A percentile compares a stretch with the other conserved stretches of the same genome.
These are phyloP conservation scores for Coregonus suidteri DNA, from an alignment of 2,797 vertebrate species.

Conservation along the genomic window DNA sequence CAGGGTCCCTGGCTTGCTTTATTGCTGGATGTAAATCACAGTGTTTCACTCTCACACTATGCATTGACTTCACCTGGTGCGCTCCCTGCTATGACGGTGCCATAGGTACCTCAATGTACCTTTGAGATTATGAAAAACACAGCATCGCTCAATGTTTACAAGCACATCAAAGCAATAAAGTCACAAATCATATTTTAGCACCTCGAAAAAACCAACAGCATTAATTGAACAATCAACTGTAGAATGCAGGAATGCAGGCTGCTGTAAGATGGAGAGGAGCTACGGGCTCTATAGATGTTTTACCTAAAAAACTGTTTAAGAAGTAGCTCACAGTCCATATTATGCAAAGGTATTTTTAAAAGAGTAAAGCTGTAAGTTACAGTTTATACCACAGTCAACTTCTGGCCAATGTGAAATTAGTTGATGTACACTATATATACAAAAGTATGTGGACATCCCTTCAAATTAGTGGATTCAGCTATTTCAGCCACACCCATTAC, in stretches of 20 bases:
- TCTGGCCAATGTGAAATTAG: background rate
- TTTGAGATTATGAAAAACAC: conserved; percentile 53
- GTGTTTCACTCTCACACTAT: conserved; percentile 40
- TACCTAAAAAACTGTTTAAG: background rate
- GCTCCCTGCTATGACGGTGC: conserved; percentile 41
- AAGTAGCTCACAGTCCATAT: background rate
- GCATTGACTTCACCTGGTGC: conserved; percentile 49
- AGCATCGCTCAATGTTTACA: conserved; percentile 57
- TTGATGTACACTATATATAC: background rate
- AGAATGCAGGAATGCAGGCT: conserved; percentile 39
- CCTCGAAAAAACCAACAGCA: conserved; percentile 43
- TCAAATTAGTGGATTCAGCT: too few species aligned
- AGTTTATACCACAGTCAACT: too few species aligned
- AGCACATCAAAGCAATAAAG: conserved; percentile 46
- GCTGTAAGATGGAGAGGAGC: background rate
- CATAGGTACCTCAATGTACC: conserved; percentile 33
- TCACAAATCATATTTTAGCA: conserved; percentile 57
- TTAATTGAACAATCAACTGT: conserved; percentile 47
- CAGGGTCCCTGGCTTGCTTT: conserved; percentile 43
- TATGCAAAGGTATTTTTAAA: background rate
- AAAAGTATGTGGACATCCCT: too few species aligned
- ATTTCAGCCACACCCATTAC: too few species aligned
- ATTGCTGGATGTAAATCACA: conserved; percentile 60
- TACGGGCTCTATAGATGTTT: conserved; percentile 12
- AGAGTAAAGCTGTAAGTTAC: background rate